Base-by-base conservation (phyloP, 2,888 invertebrate genomes). In the Taenaris catops region DNA sequence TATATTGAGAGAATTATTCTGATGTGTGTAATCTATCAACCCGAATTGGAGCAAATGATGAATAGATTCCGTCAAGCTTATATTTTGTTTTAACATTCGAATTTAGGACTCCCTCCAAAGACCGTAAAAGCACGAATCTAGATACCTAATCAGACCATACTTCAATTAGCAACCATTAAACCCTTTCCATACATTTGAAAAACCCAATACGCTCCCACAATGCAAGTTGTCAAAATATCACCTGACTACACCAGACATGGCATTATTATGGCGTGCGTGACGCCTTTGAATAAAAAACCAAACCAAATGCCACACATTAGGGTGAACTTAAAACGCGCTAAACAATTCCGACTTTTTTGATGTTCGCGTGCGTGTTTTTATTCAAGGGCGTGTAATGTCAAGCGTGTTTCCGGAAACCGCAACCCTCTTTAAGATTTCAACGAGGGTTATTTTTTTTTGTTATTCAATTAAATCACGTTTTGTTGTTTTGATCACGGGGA, bases 271-370 rank as follows among this genome's bases (percentile, higher is more conserved):
- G 11, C 36, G 19, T 23, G 26, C 25, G 38, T 24, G 34, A 20
- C 10, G 11, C 23, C 25, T 21, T 19, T 25, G 19, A 18, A 31
- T 42, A 55, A 58, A 57, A 61, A 54, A 49, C 48, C 39, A 41
- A n/a, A n/a, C n/a, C 52, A 59, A 58, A 51, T 54, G 51, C 51
- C 44, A 9, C 31, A 29, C 7, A 46, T 38, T 48, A 44, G 48
- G 53, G 67, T 65, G 58, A 59, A 44, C 49, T 70, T 75, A 81
- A 80, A 80, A 72, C 58, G 55, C 69, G 61, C 62, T 68, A 69
- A 69, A 71, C 64, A 69, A 74, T 72, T 66, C 27, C 37, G 55
- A 45, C 62, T 80, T 83, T 63, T 83, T 83, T 70, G 58, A 46
- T 38, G 50, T 44, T 71, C 81, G 76, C 79, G 84, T 83, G 81